Percentiles rank a stretch among this genome's conserved stretches.
These are phyloP conservation scores for Andrena camellia DNA, from an alignment of 2,888 invertebrate species.

Conservation along the genomic window DNA sequence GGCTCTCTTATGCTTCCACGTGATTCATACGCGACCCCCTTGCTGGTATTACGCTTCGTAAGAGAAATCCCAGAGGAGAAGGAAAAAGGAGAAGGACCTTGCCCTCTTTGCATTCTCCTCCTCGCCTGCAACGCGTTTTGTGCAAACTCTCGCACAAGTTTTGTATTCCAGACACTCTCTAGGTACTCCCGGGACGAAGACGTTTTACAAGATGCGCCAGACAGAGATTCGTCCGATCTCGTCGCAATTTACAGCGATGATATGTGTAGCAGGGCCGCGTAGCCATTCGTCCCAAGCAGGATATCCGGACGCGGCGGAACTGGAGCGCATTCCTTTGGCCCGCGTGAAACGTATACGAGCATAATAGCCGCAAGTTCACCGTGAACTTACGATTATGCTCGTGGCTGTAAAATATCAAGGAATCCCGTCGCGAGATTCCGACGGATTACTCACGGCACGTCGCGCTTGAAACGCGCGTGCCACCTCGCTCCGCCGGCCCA, in stretches of 20 bases:
- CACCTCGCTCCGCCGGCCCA: neutral
- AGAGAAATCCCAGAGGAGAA: neutral
- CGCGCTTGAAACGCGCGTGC: neutral
- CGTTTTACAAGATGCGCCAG: neutral
- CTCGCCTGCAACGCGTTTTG: too few species aligned
- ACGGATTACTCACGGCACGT: conserved; percentile 15
- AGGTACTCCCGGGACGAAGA: neutral
- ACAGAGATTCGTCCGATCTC: conserved; percentile 23
- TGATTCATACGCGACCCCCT: conserved; percentile 24
- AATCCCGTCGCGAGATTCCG: conserved; percentile 4
- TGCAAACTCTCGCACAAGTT: too few species aligned
- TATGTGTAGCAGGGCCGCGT: conserved; percentile 18
- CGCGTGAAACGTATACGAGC: conserved; percentile 21
- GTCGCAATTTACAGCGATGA: conserved; percentile 28
- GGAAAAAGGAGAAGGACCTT: neutral
- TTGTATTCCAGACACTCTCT: neutral
- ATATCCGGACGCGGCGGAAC: conserved; percentile 38
- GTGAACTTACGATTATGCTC: conserved; percentile 26
- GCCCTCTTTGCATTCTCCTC: neutral
- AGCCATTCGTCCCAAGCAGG: conserved; percentile 34
- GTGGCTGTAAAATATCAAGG: conserved; percentile 27
- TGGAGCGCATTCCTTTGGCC: conserved; percentile 14
- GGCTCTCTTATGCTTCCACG: conserved; percentile 28
- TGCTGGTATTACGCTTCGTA: neutral
- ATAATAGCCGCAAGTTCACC: conserved; percentile 35